These are phyloP conservation scores for Excalfactoria chinensis DNA, from an alignment of 2,113 vertebrate genomes.

Conservation along the genomic window DNA sequence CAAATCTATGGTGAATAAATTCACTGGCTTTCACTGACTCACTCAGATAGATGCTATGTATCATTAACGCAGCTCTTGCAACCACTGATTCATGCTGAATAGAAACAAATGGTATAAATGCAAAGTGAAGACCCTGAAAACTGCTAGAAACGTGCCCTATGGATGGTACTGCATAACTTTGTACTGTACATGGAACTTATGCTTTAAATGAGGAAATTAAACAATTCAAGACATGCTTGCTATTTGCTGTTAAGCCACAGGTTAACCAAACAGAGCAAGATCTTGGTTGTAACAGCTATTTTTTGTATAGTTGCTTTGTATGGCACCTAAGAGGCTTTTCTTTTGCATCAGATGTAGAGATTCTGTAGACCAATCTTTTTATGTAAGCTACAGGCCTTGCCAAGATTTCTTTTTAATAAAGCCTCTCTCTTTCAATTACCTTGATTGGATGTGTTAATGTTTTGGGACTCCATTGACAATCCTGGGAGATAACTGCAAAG, in stretches of 20 bases:
- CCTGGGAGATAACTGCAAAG: conserved; percentile 63
- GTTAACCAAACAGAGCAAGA: background rate
- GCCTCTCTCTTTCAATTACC: conserved; percentile 65
- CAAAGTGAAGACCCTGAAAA: conserved; percentile 19
- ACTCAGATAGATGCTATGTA: background rate
- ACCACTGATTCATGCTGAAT: background rate
- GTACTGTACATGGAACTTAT: background rate
- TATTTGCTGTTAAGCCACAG: background rate
- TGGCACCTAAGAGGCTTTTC: background rate
- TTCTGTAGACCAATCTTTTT: conserved; percentile 24
- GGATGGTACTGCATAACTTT: background rate
- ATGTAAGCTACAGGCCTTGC: conserved; percentile 13
- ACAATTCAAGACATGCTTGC: background rate
- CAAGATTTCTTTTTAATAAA: conserved; percentile 57
- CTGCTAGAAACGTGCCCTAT: background rate
- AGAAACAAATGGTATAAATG: background rate
- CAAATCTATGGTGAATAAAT: conserved; percentile 16
- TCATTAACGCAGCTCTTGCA: background rate
- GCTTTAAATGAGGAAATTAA: conserved; percentile 55
- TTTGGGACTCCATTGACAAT: conserved; percentile 65
- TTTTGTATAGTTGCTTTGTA: background rate
- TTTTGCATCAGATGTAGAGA: conserved; percentile 8
- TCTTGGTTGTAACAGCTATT: background rate
- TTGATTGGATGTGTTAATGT: conserved; percentile 62
- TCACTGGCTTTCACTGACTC: background rate